A percentile compares a stretch with the other conserved stretches of the same genome.
These are phyloP conservation scores for Sitobion miscanthi DNA, from an alignment of 1,140 invertebrate genomes.

Conservation along the genomic window DNA sequence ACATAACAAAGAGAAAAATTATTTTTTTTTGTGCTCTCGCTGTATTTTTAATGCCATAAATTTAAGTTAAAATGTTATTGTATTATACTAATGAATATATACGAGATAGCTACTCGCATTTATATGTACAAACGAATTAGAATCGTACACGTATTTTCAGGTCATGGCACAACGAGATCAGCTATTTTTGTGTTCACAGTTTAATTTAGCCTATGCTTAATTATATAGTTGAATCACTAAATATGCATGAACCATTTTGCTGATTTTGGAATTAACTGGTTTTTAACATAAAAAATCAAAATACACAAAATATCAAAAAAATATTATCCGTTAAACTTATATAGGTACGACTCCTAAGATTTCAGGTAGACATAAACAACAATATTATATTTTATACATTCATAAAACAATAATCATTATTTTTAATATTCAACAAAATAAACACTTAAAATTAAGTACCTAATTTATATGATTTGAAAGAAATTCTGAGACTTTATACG, in stretches of 20 bases:
- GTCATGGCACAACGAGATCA: neutral
- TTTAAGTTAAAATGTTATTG: conserved; percentile 8
- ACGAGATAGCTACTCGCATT: neutral
- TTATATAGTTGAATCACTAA: neutral
- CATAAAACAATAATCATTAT: neutral
- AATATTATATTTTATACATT: neutral
- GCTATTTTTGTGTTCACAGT: neutral
- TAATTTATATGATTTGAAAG: neutral
- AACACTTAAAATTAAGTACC: neutral
- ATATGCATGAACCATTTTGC: neutral
- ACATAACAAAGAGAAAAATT: neutral
- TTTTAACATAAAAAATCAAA: neutral
- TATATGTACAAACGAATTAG: neutral
- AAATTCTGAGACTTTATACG: neutral
- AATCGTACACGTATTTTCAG: neutral
- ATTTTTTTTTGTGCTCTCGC: neutral
- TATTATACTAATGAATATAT: neutral
- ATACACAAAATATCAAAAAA: neutral
- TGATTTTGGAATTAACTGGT: neutral
- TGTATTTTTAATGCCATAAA: conserved; percentile 6
- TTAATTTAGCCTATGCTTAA: neutral
- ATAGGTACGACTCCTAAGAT: neutral
- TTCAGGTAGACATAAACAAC: neutral
- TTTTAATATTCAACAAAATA: conserved; percentile 6
- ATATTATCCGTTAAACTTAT: neutral